phyloP scores from a whole-genome alignment of 2,888 invertebrate genomes.

The Drosophila kambysellisi region DNA sequence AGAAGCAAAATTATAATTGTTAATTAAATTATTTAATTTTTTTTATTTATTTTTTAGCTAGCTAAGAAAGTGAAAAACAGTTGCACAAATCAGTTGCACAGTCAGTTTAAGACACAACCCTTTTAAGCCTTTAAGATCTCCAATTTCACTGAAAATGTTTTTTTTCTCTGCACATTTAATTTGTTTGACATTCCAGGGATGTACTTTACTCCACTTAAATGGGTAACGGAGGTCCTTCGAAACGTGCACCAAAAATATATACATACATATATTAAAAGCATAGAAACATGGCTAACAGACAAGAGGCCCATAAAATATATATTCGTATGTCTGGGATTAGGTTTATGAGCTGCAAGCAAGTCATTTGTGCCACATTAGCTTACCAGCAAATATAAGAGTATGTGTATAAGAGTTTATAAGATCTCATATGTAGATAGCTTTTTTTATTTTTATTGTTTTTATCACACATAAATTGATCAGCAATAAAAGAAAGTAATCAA shows the following conservation, averaged over 20 bases:
- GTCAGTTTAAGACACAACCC: not conserved
- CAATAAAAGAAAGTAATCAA: not conserved
- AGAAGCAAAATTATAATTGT: not conserved
- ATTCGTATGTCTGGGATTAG: not conserved
- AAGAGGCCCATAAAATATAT: not conserved
- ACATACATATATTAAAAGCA: too few relatives aligned
- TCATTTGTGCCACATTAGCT: not conserved
- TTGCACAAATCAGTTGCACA: not conserved
- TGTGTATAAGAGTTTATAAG: not conserved
- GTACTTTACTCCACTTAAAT: slow-evolving; percentile 5
- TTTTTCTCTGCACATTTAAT: slow-evolving; percentile 48
- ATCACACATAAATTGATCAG: not conserved
- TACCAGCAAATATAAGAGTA: not conserved
- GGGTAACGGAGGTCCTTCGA: not conserved
- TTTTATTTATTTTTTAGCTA: not conserved
- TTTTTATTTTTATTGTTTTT: not conserved
- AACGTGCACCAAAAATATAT: not conserved
- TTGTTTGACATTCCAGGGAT: slow-evolving; percentile 17
- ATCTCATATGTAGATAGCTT: not conserved
- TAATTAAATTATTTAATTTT: not conserved
- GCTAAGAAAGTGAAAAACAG: not conserved
- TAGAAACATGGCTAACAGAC: not conserved
- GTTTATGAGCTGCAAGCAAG: not conserved
- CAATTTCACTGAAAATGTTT: slow-evolving; percentile 77
- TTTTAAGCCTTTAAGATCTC: slow-evolving; percentile 74